These are phyloP conservation scores for Alligator sinensis DNA, from an alignment of 2,113 vertebrate genomes.

Conservation along the genomic window DNA sequence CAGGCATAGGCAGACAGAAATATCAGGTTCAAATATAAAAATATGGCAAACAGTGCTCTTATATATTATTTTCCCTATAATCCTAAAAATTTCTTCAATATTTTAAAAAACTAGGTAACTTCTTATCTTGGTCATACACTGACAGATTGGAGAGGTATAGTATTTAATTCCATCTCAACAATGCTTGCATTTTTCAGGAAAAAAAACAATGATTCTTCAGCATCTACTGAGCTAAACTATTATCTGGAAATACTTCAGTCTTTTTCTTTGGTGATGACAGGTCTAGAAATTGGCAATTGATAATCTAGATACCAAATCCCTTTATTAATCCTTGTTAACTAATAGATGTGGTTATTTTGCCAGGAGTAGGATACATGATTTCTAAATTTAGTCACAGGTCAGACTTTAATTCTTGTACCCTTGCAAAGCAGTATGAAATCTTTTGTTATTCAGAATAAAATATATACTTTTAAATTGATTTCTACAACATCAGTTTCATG, in stretches of 20 bases:
- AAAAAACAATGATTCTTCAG: neutral
- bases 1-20: neutral
- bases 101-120: neutral
- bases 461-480: slow-evolving; percentile 23
- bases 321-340: neutral
- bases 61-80: neutral
- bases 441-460: neutral
- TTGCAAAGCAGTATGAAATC: neutral
- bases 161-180: neutral
- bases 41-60: neutral
- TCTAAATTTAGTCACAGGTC: neutral
- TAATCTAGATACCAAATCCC: neutral
- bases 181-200: neutral
- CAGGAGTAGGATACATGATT: neutral
- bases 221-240: neutral
- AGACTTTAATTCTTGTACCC: neutral
- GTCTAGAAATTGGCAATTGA: neutral
- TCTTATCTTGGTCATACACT: neutral
- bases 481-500: slow-evolving; percentile 36
- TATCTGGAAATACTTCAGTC: neutral
- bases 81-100: neutral
- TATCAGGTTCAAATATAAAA: neutral
- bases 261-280: neutral
- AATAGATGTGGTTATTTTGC: neutral
- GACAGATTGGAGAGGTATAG: neutral